Evolutionary conservation across 2,888 invertebrate species (phyloP), one percentile per base, ranked within the genome.

Genomic region (Cryptops parisi): DNA sequence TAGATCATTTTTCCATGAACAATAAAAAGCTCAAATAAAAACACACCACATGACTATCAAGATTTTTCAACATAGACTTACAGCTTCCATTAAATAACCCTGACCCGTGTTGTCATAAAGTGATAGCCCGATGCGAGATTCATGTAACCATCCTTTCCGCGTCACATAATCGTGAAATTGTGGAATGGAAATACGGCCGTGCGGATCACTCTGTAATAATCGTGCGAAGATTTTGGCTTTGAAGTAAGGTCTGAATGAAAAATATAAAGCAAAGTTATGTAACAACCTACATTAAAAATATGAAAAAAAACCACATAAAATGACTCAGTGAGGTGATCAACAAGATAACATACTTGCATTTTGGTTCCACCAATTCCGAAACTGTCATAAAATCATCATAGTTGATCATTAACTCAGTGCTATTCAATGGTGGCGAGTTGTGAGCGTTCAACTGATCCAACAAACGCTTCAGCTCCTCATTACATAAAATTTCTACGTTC

Each of bases 141-240:
- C 93, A 64, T 89, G 86, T 46, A 91, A 72, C 93, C 94, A 96
- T 5, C 91, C 88, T 65, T 93, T 84, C 15, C 89, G 76, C 90
- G 93, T 89, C 0, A 90, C 84, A 65, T 94, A 96, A 70, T 93
- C 94, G 69, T 93, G 94, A 55, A 96, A 76, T 0, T 87, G 83
- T 68, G 84, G 83, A 19, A 90, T 88, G 21, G 87, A 82, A 26
- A 96, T 83, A 54, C 86, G 76, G 0, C 91, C 91, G 62, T 84
- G 82, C 0, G 83, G 80, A 65, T 94, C 93, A 0, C 81, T 80
- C 55, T 85, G 83, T 65, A 88, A 83, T 2, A 96, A 72, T 58
- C 89, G 86, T 1, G 87, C 85, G 68, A 91, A 96, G 15, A 89
- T 80, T 60, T 79, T 80, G 0, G 91, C 81, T 27, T 84, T 87